A percentile compares a stretch with the other conserved stretches of the same genome.
Evolutionary conservation across 2,888 invertebrate genomes (phyloP).

Genomic region (Drosophila aldrichi): DNA sequence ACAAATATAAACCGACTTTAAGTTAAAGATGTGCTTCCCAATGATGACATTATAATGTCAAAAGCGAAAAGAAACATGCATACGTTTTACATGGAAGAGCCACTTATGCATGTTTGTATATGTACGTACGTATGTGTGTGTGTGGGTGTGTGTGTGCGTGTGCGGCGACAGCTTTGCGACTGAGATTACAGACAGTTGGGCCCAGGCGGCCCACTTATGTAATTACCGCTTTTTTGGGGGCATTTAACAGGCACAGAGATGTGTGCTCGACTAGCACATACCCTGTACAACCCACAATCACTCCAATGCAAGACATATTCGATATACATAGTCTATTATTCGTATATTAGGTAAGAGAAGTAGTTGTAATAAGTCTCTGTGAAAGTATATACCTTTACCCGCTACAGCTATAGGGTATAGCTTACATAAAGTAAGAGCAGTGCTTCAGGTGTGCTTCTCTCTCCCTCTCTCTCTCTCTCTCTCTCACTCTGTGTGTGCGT

Average conservation of each 20-base stretch:
- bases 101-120: conserved; percentile 6
- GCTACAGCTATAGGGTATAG: not conserved
- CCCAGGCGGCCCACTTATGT: conserved; percentile 52
- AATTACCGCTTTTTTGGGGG: conserved; percentile 50
- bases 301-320: not conserved
- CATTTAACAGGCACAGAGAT: conserved; percentile 20
- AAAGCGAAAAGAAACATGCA: conserved; percentile 20
- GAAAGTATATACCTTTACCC: not conserved
- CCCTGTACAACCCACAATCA: not conserved
- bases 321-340: not conserved
- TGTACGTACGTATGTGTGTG: conserved; percentile 3
- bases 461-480: not conserved
- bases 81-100: conserved; percentile 15
- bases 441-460: conserved; percentile 8
- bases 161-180: conserved; percentile 22
- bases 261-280: not conserved
- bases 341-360: not conserved
- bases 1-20: not conserved
- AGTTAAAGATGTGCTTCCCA: conserved; percentile 32
- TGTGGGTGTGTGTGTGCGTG: conserved; percentile 8
- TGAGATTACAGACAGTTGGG: conserved; percentile 48
- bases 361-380: not conserved
- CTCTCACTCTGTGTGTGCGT: not conserved
- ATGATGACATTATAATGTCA: conserved; percentile 50
- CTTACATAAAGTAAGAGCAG: not conserved